Base-by-base conservation (phyloP, 2,888 invertebrate species). In the Drosophila vallismaia region DNA sequence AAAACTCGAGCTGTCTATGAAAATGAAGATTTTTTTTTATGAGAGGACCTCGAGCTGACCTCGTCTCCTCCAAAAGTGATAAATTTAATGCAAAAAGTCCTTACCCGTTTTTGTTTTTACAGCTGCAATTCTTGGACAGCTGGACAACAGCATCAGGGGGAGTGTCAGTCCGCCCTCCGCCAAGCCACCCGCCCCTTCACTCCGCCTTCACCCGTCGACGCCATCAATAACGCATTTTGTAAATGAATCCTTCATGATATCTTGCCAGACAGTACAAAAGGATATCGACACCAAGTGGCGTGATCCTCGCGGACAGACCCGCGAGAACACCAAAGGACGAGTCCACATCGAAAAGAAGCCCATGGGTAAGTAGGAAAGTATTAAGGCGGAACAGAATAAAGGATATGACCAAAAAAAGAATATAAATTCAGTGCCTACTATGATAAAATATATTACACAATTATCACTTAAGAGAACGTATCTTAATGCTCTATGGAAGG, bases 211-310 rank as follows among this genome's bases (percentile, higher is more conserved):
- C 46, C 92, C 92, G 36, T 88, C 91, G 58, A 80, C 80, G 49
- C 74, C 83, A 70, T 90, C 91, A 83, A 90, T 91, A 68, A 89
- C 91, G 63, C 91, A 91, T 80, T 92, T 91, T 83, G 91, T 92
- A 72, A 92, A 92, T 87, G 91, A 92, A 68, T 92, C 92, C 71
- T 92, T 92, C 84, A 92, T 92, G 72, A 91, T 92, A 46, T 90
- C 90, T 67, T 92, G 92, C 78, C 85, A 87, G 67, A 79, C 88
- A 76, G 83, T 79, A 71, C 88, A 88, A 72, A 89, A 85, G 73
- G 87, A 88, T 73, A 88, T 86, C 31, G 86, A 86, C 72, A 88
- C 90, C 48, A 89, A 89, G 75, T 92, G 92, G 92, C 81, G 88
- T 63, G 90, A 90, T 80, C 92, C 92, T 52, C 82, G 82, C 44